Conservation (phyloP, 2,113 vertebrate species). For the Psephotus haematonotus region DNA sequence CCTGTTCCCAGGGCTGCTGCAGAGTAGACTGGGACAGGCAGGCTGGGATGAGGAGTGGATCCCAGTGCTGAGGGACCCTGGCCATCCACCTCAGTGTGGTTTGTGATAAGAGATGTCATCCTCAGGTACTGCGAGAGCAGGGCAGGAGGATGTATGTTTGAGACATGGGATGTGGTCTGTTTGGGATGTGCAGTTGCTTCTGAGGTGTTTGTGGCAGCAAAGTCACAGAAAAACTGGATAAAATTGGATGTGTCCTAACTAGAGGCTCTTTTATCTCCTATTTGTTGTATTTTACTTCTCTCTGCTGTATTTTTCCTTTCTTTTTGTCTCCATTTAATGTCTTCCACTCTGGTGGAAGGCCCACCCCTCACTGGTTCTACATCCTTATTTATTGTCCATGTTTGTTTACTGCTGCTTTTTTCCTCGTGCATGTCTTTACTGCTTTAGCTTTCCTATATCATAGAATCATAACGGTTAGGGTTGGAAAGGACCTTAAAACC, state of each 20-base stretch:
- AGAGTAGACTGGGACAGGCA: not conserved
- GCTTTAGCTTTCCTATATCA: not conserved
- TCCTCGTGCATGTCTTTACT: not conserved
- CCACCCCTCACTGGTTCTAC: not conserved
- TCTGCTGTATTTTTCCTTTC: not conserved
- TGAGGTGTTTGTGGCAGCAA: not conserved
- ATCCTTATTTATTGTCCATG: not conserved
- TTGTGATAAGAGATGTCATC: not conserved
- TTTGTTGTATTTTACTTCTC: not conserved
- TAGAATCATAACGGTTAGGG: not conserved
- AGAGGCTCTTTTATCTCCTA: not conserved
- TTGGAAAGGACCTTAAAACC: not conserved
- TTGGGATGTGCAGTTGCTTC: not conserved
- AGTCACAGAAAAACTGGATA: not conserved
- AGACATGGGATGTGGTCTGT: not conserved
- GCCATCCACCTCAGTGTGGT: not conserved
- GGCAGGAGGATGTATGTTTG: not conserved
- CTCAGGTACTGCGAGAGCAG: fast-evolving
- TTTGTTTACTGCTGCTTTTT: not conserved
- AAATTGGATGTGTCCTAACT: fast-evolving
- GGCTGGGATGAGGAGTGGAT: not conserved
- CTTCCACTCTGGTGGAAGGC: not conserved
- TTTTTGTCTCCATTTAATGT: not conserved
- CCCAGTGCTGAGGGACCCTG: not conserved
- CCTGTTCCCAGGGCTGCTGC: not conserved